These are phyloP conservation scores for Trematocara marginatum DNA, from an alignment of 2,113 vertebrate species.

Conservation along the genomic window DNA sequence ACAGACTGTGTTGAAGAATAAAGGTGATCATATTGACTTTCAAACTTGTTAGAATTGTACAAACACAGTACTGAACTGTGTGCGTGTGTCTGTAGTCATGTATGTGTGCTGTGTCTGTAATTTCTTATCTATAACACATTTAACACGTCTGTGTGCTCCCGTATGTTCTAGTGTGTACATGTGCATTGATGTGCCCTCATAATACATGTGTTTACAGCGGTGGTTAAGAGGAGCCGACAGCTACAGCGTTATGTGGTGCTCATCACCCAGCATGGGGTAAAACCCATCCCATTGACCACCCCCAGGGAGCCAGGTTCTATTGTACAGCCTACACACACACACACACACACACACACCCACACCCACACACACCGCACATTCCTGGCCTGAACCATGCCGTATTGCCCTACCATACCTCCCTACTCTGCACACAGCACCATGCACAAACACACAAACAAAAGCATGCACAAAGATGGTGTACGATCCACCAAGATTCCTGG, in stretches of 20 bases:
- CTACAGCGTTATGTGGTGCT: conserved; percentile 50
- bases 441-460: conserved; percentile 20
- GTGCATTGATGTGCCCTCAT: not conserved
- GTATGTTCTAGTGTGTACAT: not conserved
- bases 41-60: not conserved
- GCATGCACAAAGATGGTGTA: not conserved
- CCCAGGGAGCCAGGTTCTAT: conserved; percentile 64
- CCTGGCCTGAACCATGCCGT: conserved; percentile 49
- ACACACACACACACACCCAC: not conserved
- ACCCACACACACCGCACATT: conserved; percentile 41
- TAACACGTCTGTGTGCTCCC: not conserved
- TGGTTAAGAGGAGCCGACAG: conserved; percentile 63
- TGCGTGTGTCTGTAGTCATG: not conserved
- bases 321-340: conserved; percentile 55
- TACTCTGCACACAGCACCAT: conserved; percentile 20
- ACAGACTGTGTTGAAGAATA: not conserved
- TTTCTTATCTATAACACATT: not conserved
- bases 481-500: not conserved
- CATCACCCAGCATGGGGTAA: conserved; percentile 66
- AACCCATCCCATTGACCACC: conserved; percentile 60
- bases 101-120: not conserved
- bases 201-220: conserved; percentile 15
- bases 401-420: conserved; percentile 14
- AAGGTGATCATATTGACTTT: not conserved
- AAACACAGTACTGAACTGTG: not conserved